Evolutionary conservation across 1,140 invertebrate genomes (phyloP).

Genomic region (Drosophila ogumai): DNA sequence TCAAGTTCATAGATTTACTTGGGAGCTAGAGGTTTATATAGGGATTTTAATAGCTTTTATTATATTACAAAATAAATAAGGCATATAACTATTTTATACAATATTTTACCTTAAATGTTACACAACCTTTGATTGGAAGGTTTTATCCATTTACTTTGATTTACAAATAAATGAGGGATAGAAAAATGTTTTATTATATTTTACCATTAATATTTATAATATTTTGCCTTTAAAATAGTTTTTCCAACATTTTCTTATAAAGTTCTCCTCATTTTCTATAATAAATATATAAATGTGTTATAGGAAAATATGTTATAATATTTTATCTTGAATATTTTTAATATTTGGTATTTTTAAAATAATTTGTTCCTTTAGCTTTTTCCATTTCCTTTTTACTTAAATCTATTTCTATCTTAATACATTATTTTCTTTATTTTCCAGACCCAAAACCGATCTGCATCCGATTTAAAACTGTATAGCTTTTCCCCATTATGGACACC

Average conservation of each 20-base stretch:
- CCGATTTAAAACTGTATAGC: not conserved
- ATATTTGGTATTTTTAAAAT: too few species aligned
- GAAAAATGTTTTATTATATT: not conserved
- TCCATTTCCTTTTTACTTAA: not conserved
- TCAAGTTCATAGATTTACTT: not conserved
- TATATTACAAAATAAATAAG: not conserved
- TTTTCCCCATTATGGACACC: constrained; percentile 65
- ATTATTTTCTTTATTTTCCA: constrained; percentile 35
- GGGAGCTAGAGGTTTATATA: not conserved
- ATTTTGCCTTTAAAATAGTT: too few species aligned
- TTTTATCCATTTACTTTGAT: not conserved
- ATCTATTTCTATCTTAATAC: not conserved
- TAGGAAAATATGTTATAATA: not conserved
- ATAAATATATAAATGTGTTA: not conserved
- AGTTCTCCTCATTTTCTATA: too few species aligned
- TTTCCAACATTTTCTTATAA: too few species aligned
- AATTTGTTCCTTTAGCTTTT: too few species aligned
- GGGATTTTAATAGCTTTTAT: not conserved
- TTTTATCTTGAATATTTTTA: not conserved
- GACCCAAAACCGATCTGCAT: constrained; percentile 5
- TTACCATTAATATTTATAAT: too few species aligned
- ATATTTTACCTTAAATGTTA: not conserved
- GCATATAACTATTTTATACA: not conserved
- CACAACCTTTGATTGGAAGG: too few species aligned
- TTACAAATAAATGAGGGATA: not conserved